Base-by-base conservation (phyloP, 2,888 invertebrate species). In the Phragmatobia fuliginosa region DNA sequence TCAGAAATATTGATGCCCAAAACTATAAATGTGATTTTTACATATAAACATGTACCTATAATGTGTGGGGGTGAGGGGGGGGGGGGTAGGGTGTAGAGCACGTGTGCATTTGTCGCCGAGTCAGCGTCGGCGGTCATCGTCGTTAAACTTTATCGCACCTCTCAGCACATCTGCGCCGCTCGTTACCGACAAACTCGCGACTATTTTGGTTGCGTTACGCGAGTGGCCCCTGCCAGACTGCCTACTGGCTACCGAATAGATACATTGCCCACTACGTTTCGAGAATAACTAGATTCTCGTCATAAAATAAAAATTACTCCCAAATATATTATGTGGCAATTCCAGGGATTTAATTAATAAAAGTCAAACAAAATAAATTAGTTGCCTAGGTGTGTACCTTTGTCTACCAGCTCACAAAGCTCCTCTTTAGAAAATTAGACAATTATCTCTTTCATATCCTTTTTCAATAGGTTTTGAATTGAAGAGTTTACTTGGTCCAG, bases 101-200 rank as follows among this genome's bases (percentile, higher is more conserved):
- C 31, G 14, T 31, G 2, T 36, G 21, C 32, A 8, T 21, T 56
- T 62, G 71, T 66, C 64, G 71, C 70, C 38, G 32, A 75, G 81
- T 75, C 79, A 74, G 77, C 70, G 71, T 70, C 72, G 85, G 76
- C 80, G 81, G 49, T 49, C 66, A 68, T 70, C 77, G 77, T 86
- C 88, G 85, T 89, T 84, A 88, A 87, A 81, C 84, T 87, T 88
- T 84, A 88, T 87, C 85, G 76, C 80, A 76, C 74, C 79, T 82
- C 82, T 84, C 83, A 82, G 83, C 89, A 88, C 89, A 87, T 88
- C 86, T 88, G 89, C 82, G 81, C 68, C 83, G 83, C 79, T 83
- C 84, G 85, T 85, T 83, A 84, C 78, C 76, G 71, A 70, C 67
- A 69, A 75, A 70, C 67, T 63, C 73, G 73, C 77, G 76, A 75